Percentiles rank a stretch among this genome's conserved stretches.
phyloP scores from a whole-genome alignment of 2,113 vertebrate genomes.

The Equus quagga region DNA sequence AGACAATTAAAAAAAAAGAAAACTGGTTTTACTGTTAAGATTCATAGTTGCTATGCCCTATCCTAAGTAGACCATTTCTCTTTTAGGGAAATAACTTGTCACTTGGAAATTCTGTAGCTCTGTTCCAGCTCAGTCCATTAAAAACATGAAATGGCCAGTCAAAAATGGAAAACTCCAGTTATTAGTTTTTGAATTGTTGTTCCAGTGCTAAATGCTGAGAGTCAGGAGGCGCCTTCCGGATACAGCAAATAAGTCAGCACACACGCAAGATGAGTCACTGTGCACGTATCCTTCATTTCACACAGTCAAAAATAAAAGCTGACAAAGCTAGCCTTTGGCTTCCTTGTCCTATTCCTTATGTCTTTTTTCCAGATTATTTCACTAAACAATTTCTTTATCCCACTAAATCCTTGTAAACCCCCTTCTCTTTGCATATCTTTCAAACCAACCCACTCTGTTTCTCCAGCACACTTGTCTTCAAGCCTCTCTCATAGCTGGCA shows the following conservation, averaged over 20 bases:
- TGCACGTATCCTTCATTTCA: background rate
- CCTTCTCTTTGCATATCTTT: background rate
- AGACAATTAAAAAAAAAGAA: background rate
- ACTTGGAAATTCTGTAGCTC: conserved; percentile 33
- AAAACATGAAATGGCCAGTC: background rate
- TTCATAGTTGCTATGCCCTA: background rate
- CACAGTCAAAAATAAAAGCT: background rate
- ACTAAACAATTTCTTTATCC: background rate
- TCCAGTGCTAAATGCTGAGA: background rate
- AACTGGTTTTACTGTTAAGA: background rate
- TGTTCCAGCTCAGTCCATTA: background rate
- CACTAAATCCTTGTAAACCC: background rate
- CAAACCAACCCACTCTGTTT: background rate
- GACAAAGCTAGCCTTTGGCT: background rate
- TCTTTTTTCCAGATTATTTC: background rate
- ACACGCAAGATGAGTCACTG: background rate
- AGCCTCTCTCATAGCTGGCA: background rate
- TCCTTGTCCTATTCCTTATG: background rate
- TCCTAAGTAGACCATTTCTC: conserved; percentile 50
- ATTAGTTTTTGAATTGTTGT: background rate
- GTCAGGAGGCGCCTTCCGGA: background rate
- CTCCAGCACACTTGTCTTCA: background rate
- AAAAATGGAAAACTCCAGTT: background rate
- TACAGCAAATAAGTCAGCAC: background rate
- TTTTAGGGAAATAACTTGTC: conserved; percentile 27